Base-by-base conservation (phyloP, 2,888 invertebrate genomes). In the Drosophila multiciliata region DNA sequence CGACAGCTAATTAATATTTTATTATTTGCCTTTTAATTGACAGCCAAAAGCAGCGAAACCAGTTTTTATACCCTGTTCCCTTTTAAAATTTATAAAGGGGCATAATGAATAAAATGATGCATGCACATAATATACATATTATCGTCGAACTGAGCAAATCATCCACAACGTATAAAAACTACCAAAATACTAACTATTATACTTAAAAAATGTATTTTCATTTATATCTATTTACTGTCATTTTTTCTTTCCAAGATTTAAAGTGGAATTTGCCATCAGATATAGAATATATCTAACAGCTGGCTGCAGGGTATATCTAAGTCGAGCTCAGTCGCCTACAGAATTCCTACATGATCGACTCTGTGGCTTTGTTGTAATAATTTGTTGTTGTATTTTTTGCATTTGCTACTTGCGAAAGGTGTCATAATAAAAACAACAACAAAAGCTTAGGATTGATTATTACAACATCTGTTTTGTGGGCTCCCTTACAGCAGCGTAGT, bases 31-130 rank as follows among this genome's bases (percentile, higher is more conserved):
- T 36, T 74, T 83, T 89, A 89, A 89, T 84, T 85, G 82, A 75
- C 82, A 82, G 75, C 58, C 83, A 83, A 84, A 80, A 80, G 87
- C 76, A 75, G 72, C 57, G 17, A 74, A 85, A 85, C 84, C 80
- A 11, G 84, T 85, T 89, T 82, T 48, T 3, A 23, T 63, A 20
- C 45, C 12, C 45, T 20, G 20, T 1, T 7, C 20, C 45, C 11
- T 7, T 15, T 45, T 1, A 12, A 20, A 20, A 45, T 45, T 12
- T 0, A 7, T 7, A 38, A 38, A 17, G 17, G 17, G 38, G 38
- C 8, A 38, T 38, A 9, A 1, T 9, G 0, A 40, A n/a, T 29
- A 1, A 6, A 29, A 29, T 29, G 29, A 29, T 29, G 29, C 6
- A 29, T 1, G 29, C 29, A 29, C 29, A 29, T 17, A 17, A 38